Evolutionary conservation across 1,140 invertebrate species (phyloP).

Genomic region (Melipona quadrifasciata): DNA sequence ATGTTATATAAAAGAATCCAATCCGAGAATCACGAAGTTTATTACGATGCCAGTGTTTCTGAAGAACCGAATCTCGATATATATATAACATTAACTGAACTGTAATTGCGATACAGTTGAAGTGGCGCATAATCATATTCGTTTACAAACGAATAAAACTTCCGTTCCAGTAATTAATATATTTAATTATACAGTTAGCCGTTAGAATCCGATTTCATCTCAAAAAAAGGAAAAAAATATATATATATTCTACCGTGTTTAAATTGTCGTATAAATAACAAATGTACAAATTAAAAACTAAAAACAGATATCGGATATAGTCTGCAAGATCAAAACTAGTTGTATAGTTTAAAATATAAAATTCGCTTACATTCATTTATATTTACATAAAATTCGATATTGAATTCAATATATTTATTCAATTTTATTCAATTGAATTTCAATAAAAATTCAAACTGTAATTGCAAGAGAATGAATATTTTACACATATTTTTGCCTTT

Average conservation of each 20-base stretch:
- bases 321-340: neutral
- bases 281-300: neutral
- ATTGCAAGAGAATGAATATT: no score
- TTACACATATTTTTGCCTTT: neutral
- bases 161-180: neutral
- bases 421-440: no score
- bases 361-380: no score
- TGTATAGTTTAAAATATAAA: no score
- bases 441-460: no score
- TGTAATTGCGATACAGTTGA: constrained; percentile 5
- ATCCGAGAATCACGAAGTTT: neutral
- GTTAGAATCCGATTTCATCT: neutral
- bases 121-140: neutral
- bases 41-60: neutral
- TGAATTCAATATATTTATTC: no score
- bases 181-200: neutral
- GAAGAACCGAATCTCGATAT: no score
- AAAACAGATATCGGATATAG: neutral
- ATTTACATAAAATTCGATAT: no score
- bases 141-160: neutral
- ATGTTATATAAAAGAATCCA: no score
- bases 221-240: neutral
- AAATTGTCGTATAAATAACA: neutral
- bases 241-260: neutral
- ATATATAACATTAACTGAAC: neutral